A percentile compares a stretch with the other conserved stretches of the same genome.
These are phyloP conservation scores for Drosophila auraria DNA, from an alignment of 1,140 invertebrate genomes.

Conservation along the genomic window DNA sequence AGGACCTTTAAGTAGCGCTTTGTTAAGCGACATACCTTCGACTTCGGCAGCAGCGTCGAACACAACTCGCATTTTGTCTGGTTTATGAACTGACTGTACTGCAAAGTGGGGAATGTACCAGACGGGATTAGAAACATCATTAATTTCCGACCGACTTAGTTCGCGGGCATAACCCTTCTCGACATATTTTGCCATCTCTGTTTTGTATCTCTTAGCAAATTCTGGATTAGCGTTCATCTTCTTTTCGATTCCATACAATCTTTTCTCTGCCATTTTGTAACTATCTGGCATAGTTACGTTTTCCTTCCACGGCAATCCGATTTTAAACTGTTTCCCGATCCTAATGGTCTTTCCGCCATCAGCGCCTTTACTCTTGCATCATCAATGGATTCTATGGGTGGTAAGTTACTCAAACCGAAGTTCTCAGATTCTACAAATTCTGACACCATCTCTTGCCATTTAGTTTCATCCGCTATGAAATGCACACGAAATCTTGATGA, in stretches of 20 bases:
- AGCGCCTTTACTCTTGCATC: neutral
- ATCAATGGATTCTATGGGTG: constrained; percentile 1
- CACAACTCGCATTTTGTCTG: neutral
- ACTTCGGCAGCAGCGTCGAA: constrained; percentile 3
- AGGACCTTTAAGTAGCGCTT: constrained; percentile 1
- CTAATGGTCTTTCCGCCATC: neutral
- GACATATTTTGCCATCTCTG: neutral
- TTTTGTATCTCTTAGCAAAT: neutral
- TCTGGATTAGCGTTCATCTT: neutral
- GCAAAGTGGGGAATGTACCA: neutral
- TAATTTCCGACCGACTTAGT: neutral
- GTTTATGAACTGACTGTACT: constrained; percentile 1
- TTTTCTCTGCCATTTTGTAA: neutral
- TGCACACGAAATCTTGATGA: no score
- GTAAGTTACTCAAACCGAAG: neutral
- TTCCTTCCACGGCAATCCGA: neutral
- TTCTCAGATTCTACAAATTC: constrained; percentile 1
- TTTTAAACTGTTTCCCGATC: neutral
- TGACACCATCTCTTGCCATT: neutral
- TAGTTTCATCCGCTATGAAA: neutral
- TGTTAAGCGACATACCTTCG: constrained; percentile 2
- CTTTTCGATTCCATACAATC: neutral
- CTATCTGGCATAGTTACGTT: neutral
- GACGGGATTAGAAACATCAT: neutral
- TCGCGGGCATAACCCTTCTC: neutral